phyloP scores from a whole-genome alignment of 2,797 vertebrate genomes.

The Naso thynnoides region DNA sequence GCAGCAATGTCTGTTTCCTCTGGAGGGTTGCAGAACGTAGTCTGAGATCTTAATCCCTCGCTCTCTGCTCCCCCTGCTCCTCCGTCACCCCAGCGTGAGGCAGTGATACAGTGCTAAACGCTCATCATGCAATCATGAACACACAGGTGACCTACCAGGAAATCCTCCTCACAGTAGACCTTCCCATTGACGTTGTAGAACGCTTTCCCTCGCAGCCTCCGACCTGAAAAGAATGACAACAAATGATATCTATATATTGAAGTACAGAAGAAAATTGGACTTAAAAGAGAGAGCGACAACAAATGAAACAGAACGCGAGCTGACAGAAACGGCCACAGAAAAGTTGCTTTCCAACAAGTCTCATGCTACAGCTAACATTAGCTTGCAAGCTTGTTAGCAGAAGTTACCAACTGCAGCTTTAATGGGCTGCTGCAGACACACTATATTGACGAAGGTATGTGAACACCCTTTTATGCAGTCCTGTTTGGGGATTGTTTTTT shows the following conservation, averaged over 20 bases:
- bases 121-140: constrained; percentile 1
- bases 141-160: constrained; percentile 89
- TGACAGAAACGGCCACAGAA: no score
- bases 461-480: neutral
- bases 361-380: no score
- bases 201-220: constrained; percentile 95
- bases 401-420: no score
- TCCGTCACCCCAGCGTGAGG: constrained; percentile 1
- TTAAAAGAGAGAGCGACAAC: no score
- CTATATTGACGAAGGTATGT: neutral
- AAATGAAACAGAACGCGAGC: no score
- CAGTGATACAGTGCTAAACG: neutral
- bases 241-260: neutral
- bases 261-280: neutral
- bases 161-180: constrained; percentile 99
- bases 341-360: no score
- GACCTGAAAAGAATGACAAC: constrained; percentile 82
- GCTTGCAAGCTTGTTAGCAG: no score
- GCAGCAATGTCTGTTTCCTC: constrained; percentile 67
- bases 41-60: constrained; percentile 37
- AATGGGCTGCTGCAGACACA: neutral
- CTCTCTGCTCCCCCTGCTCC: constrained; percentile 22
- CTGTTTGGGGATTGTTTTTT: neutral
- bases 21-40: constrained; percentile 61
- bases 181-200: constrained; percentile 99